These are phyloP conservation scores for cattle (Bos taurus) DNA, from an alignment of 2,113 vertebrate species.

Conservation along the genomic window ARS-UCD2.0 NC_037349.1:54058501-54059000, in stretches of 20 bases:
- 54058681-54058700: neutral
- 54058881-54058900: neutral
- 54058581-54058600: neutral
- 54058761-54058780: neutral
- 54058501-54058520: neutral
- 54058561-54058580: neutral
- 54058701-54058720: neutral
- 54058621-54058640: neutral
- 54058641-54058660: neutral
- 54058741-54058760: neutral
- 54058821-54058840: neutral
- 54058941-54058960: neutral
- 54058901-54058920: neutral
- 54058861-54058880: neutral
- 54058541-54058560: neutral
- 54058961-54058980: too few species aligned
- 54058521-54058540: neutral
- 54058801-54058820: neutral
- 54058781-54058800: neutral
- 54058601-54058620: neutral
- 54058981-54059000: too few species aligned
- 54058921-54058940: neutral
- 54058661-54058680: neutral
- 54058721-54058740: fast-evolving
- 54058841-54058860: neutral